Evolutionary conservation across 1,140 invertebrate species (phyloP), one percentile per base, ranked within the genome.

Genomic region (Brachionus plicatilis): DNA sequence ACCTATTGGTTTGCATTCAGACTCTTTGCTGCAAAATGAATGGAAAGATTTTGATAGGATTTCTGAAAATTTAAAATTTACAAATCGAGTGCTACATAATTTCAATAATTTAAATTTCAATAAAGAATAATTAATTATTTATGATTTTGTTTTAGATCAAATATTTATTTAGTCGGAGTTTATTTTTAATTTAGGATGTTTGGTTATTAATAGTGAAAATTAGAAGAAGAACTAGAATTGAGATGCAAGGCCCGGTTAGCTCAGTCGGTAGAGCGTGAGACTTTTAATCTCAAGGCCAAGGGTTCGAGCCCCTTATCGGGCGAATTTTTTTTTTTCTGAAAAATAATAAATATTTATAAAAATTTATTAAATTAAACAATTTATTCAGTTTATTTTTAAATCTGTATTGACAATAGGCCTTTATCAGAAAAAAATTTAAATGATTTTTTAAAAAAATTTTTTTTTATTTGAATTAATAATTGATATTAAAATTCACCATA

Each of bases 1-100:
- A 27, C 45, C 45, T 24, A 50, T 76, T 12, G 72, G 27, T n/a
- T 11, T 76, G 12, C 43, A 12, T 24, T 76, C 72, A 1, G 27
- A 76, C 29, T 76, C 43, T 11, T 76, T 76, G 43, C 3, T 76
- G 1, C 72, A 76, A 47, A 76, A 76, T 27, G 72, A 76, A 76
- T 50, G 41, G 41, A 50, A 76, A 76, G 72, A 76, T 14, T 76
- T 76, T 53, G 43, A 76, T n/a, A 76, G 47, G 29, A 27, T 76
- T 24, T 47, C 8, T 0, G 4, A 47, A 9, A 76, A 76, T 50
- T 50, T 76, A 27, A 47, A 50, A 27, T 9, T 29, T 14, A 76
- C 72, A 27, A 76, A 76, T 24, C n/a, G 20, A 60, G 4, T 20
- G 20, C 8, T 60, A 11, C 17, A 8, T 9, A 60, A 60, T 60